Conservation (phyloP, 2,888 invertebrate species). For the Azorinus chamasolen region DNA sequence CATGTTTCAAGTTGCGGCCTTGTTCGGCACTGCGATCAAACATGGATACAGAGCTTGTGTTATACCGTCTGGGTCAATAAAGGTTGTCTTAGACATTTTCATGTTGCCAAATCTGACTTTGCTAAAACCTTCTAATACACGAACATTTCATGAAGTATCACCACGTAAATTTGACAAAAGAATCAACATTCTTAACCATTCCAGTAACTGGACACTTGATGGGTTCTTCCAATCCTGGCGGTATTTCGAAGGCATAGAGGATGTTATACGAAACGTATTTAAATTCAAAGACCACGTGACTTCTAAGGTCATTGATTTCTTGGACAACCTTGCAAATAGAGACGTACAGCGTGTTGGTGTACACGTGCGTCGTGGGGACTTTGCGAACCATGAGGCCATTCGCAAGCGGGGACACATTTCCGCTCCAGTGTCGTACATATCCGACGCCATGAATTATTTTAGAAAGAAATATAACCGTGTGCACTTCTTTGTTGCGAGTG, state of each 20-base stretch:
- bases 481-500: constrained; percentile 3
- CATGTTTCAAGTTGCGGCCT: constrained; percentile 2
- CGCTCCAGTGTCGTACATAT: no score
- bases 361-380: constrained; percentile 9
- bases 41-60: neutral
- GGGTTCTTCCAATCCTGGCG: constrained; percentile 2
- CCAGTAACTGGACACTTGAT: constrained; percentile 7
- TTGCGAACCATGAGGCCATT: neutral
- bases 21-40: neutral
- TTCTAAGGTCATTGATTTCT: neutral
- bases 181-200: neutral
- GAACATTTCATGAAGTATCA: neutral
- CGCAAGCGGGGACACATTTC: neutral
- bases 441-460: no score
- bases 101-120: neutral
- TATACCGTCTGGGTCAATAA: no score
- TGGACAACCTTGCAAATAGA: neutral
- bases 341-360: neutral
- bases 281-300: neutral
- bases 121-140: neutral
- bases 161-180: neutral
- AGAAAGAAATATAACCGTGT: no score
- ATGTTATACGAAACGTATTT: neutral
- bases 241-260: constrained; percentile 1
- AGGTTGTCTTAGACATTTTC: no score